phyloP scores from a whole-genome alignment of 2,888 invertebrate genomes.

The Amiota minor region DNA sequence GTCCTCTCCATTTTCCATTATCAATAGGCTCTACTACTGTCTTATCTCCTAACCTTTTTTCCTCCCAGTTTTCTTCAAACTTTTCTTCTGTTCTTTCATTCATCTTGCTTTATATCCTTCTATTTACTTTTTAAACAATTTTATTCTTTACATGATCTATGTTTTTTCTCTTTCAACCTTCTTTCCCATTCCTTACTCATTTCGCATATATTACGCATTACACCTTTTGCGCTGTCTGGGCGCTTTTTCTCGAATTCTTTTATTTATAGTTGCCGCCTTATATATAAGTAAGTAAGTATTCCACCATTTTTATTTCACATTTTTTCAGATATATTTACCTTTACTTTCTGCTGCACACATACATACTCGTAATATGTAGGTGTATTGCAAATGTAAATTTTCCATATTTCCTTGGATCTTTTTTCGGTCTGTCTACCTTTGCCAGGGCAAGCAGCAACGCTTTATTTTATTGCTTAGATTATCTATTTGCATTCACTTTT shows the following conservation, averaged over 20 bases:
- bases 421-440: conserved; percentile 2
- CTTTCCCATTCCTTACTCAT: too few relatives aligned
- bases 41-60: too few relatives aligned
- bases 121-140: too few relatives aligned
- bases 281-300: too few relatives aligned
- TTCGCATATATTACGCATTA: conserved; percentile 28
- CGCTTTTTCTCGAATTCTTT: conserved; percentile 3
- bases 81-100: neutral
- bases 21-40: too few relatives aligned
- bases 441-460: neutral
- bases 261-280: conserved; percentile 24
- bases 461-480: conserved; percentile 30
- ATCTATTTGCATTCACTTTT: conserved; percentile 11
- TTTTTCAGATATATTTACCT: neutral
- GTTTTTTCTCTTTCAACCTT: too few relatives aligned
- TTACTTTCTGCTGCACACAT: neutral
- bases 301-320: conserved; percentile 15
- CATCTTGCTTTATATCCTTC: too few relatives aligned
- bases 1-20: too few relatives aligned
- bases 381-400: neutral
- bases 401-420: neutral
- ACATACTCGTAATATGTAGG: neutral
- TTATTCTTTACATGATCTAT: too few relatives aligned
- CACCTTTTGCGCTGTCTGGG: conserved; percentile 18
- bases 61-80: neutral